Conservation (phyloP, 2,888 invertebrate genomes). For the Aspidiotus destructor region DNA sequence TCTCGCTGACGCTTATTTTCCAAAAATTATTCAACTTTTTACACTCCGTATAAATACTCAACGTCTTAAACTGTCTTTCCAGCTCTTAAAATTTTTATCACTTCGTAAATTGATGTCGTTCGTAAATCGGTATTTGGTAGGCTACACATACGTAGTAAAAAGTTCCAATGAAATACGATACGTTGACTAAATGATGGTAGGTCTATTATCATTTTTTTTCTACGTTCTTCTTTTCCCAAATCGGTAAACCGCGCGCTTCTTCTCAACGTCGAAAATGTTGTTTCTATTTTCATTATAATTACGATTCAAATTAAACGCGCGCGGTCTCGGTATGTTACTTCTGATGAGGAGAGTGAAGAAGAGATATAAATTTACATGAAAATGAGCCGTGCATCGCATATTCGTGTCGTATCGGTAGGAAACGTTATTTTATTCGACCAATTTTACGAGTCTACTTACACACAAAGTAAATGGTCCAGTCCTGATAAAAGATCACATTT, state of each 20-base stretch:
- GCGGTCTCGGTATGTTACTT: too few relatives aligned
- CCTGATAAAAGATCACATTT: too few relatives aligned
- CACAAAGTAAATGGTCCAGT: slow-evolving; percentile 5
- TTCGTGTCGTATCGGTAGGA: slow-evolving; percentile 31
- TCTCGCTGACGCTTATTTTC: too few relatives aligned
- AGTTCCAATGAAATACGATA: background rate
- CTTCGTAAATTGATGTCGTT: slow-evolving; percentile 7
- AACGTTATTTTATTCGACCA: slow-evolving; percentile 28
- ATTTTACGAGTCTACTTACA: slow-evolving; percentile 8
- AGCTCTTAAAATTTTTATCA: slow-evolving; percentile 11
- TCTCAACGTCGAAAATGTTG: background rate
- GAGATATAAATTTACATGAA: slow-evolving; percentile 27
- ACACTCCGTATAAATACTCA: too few relatives aligned
- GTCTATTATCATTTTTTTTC: too few relatives aligned
- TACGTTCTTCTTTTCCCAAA: background rate
- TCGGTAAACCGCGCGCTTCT: background rate
- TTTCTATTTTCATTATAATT: too few relatives aligned
- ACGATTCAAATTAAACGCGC: too few relatives aligned
- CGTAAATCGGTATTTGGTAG: background rate
- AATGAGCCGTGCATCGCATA: slow-evolving; percentile 20
- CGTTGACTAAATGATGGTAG: too few relatives aligned
- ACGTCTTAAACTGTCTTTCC: too few relatives aligned
- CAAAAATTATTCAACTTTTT: too few relatives aligned
- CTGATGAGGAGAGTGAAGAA: background rate
- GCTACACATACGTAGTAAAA: background rate